These are phyloP conservation scores for Geothlypis trichas DNA, from an alignment of 2,113 vertebrate genomes.

Conservation along the genomic window DNA sequence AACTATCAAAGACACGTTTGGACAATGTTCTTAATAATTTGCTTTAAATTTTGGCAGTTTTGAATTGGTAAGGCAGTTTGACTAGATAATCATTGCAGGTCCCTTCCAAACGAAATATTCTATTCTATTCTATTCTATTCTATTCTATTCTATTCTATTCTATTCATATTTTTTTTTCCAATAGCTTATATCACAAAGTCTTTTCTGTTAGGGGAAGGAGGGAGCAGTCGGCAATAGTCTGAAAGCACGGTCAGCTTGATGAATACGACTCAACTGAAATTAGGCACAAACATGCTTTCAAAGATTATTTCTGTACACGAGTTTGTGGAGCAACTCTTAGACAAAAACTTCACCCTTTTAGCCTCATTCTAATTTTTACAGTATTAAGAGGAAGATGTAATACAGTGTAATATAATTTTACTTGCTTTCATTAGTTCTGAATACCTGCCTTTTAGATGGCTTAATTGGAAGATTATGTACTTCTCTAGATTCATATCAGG, in stretches of 20 bases:
- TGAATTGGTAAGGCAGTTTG: background rate
- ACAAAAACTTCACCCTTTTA: background rate
- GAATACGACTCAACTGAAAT: background rate
- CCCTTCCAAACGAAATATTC: background rate
- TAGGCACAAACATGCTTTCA: background rate
- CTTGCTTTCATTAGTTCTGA: background rate
- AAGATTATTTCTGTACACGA: background rate
- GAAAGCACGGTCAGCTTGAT: background rate
- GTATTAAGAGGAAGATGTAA: background rate
- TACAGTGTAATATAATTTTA: background rate
- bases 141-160: background rate
- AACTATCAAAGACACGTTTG: background rate
- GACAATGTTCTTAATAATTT: background rate
- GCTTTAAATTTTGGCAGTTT: background rate
- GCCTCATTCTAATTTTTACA: background rate
- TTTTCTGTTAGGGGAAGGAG: background rate
- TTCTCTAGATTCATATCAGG: background rate
- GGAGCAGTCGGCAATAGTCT: background rate
- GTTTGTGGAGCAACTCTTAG: background rate
- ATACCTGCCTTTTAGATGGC: background rate
- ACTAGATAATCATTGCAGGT: background rate
- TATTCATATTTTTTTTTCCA: background rate
- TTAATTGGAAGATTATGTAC: background rate
- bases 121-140: background rate
- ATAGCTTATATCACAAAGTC: accelerated